phyloP scores from a whole-genome alignment of 1,140 invertebrate species.

The Campodea augens region DNA sequence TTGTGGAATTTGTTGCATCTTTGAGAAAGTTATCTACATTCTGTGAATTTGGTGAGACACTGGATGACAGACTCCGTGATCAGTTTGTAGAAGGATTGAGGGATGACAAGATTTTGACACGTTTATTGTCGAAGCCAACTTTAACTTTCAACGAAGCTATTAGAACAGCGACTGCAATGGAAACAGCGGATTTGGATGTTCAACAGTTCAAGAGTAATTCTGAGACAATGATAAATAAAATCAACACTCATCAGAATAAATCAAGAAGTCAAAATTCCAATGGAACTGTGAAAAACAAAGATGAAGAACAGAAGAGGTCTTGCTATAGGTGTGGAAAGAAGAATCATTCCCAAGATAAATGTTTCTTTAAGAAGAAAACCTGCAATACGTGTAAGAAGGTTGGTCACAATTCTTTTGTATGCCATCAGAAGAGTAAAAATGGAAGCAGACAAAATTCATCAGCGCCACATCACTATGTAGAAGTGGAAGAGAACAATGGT shows the following conservation, averaged over 20 bases:
- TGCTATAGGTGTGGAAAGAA: not conserved
- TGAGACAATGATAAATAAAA: too few species aligned
- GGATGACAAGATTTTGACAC: not conserved
- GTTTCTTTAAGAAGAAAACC: not conserved
- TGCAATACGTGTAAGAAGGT: not conserved
- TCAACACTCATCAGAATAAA: too few species aligned
- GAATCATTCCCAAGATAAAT: not conserved
- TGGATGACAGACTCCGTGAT: not conserved
- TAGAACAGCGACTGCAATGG: not conserved
- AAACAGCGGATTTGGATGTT: not conserved
- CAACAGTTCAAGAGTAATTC: too few species aligned
- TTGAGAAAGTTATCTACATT: not conserved
- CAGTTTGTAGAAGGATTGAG: not conserved
- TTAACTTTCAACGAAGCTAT: not conserved
- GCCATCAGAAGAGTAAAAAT: not conserved
- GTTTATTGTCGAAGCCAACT: not conserved
- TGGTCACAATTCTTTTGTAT: not conserved
- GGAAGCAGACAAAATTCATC: not conserved
- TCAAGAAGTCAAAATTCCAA: too few species aligned
- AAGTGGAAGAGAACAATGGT: not conserved
- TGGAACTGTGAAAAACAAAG: too few species aligned
- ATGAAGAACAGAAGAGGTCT: too few species aligned
- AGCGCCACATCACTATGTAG: not conserved
- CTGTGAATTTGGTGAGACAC: not conserved
- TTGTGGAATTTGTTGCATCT: not conserved